Conservation (phyloP, 2,888 invertebrate genomes). For the Epiblema foenella region DNA sequence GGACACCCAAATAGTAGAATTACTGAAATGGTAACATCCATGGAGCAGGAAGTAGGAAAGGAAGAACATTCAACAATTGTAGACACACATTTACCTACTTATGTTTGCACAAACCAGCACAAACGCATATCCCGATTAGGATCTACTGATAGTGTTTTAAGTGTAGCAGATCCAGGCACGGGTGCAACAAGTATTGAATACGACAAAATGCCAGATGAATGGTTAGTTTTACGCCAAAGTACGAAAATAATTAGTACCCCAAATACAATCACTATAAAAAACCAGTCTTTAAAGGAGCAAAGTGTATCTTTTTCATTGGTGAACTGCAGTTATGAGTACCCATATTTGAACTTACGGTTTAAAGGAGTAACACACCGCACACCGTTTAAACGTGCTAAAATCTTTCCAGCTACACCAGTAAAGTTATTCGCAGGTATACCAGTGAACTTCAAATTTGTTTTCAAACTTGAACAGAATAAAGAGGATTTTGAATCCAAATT, state of each 20-base stretch:
- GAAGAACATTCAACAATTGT: conserved; percentile 39
- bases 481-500: conserved; percentile 59
- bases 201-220: conserved; percentile 49
- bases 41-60: conserved; percentile 46
- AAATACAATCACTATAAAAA: conserved; percentile 55
- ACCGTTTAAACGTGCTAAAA: conserved; percentile 56
- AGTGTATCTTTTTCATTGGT: conserved; percentile 60
- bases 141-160: conserved; percentile 53
- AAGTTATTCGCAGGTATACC: conserved; percentile 69
- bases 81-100: conserved; percentile 54
- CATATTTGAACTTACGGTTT: conserved; percentile 61
- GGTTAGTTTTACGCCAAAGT: conserved; percentile 52
- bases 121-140: conserved; percentile 59
- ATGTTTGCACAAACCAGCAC: conserved; percentile 63
- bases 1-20: conserved; percentile 58
- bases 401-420: conserved; percentile 60
- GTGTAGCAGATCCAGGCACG: conserved; percentile 45
- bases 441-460: conserved; percentile 59
- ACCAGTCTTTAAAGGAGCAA: conserved; percentile 56
- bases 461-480: conserved; percentile 54
- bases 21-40: conserved; percentile 57
- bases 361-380: conserved; percentile 57
- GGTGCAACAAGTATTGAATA: conserved; percentile 32
- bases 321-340: conserved; percentile 58
- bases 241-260: conserved; percentile 58